Conservation (phyloP, 92 coral and sea anemone species). For the Pocillopora grandis region DNA sequence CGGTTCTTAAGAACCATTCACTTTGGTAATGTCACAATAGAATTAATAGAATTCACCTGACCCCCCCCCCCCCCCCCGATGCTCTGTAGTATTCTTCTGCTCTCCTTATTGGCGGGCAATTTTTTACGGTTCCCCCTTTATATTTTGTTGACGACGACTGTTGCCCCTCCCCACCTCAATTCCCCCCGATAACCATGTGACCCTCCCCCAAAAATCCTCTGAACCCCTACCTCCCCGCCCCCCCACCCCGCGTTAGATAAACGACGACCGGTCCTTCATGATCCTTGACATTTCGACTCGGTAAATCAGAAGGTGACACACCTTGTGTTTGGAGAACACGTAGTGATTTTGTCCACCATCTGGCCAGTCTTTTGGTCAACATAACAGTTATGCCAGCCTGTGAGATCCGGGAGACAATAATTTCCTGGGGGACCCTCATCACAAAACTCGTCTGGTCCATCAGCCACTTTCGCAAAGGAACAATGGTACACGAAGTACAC, state of each 20-base stretch:
- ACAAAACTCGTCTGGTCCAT: slow-evolving; percentile 38
- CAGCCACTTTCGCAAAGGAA: neutral
- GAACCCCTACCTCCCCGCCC: too few species aligned
- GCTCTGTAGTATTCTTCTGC: too few species aligned
- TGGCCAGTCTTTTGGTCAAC: slow-evolving; percentile 32
- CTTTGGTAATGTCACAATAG: neutral
- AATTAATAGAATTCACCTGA: neutral
- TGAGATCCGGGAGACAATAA: slow-evolving; percentile 45
- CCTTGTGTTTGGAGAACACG: slow-evolving; percentile 51
- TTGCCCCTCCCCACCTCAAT: too few species aligned
- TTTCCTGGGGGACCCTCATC: slow-evolving; percentile 67
- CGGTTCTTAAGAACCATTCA: too few species aligned
- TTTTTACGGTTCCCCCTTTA: too few species aligned
- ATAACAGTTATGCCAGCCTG: slow-evolving; percentile 57
- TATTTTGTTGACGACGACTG: too few species aligned
- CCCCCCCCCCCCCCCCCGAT: neutral
- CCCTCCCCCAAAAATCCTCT: too few species aligned
- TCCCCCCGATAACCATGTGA: too few species aligned
- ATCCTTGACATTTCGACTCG: too few species aligned
- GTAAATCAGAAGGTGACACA: neutral
- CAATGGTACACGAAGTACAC: neutral
- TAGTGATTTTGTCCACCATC: slow-evolving; percentile 41
- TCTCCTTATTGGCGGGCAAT: too few species aligned
- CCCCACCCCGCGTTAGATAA: too few species aligned
- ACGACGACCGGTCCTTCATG: too few species aligned